Conservation (phyloP, 2,797 vertebrate species). For the Fundulus diaphanus region DNA sequence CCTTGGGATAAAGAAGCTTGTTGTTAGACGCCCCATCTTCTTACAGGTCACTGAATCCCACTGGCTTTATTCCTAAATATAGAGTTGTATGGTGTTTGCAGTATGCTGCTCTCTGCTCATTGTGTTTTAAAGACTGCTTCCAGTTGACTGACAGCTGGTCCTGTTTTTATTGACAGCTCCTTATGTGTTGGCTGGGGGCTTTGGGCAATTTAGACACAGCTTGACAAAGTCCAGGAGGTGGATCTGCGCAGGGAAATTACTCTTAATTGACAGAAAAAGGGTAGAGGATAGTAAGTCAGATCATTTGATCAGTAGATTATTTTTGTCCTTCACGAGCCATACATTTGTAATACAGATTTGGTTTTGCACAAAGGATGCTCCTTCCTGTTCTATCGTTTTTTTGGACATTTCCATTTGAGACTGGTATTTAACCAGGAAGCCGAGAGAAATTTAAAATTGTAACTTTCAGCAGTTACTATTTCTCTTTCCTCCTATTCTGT, state of each 20-base stretch:
- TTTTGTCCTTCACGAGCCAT: neutral
- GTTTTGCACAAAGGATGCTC: too few species aligned
- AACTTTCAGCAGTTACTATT: constrained; percentile 12
- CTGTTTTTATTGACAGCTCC: constrained; percentile 42
- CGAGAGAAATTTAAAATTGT: neutral
- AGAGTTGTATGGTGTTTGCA: neutral
- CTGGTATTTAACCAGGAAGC: neutral
- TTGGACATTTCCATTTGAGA: neutral
- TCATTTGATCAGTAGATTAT: constrained; percentile 31
- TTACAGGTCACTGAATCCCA: constrained; percentile 4
- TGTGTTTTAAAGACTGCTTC: constrained; percentile 25
- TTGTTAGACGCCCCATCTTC: neutral
- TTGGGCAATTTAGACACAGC: constrained; percentile 42
- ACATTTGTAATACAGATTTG: neutral
- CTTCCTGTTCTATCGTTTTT: neutral
- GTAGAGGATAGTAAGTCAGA: neutral
- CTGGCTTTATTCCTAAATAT: neutral
- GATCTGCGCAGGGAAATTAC: constrained; percentile 28
- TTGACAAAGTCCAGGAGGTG: constrained; percentile 51
- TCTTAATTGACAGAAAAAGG: constrained; percentile 36
- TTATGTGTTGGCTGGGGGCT: constrained; percentile 29
- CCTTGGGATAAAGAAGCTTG: neutral
- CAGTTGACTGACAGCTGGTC: constrained; percentile 50
- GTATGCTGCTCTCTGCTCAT: neutral
- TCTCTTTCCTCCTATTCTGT: neutral